Conservation (phyloP, 2,797 vertebrate genomes). For the Lemur catta region DNA sequence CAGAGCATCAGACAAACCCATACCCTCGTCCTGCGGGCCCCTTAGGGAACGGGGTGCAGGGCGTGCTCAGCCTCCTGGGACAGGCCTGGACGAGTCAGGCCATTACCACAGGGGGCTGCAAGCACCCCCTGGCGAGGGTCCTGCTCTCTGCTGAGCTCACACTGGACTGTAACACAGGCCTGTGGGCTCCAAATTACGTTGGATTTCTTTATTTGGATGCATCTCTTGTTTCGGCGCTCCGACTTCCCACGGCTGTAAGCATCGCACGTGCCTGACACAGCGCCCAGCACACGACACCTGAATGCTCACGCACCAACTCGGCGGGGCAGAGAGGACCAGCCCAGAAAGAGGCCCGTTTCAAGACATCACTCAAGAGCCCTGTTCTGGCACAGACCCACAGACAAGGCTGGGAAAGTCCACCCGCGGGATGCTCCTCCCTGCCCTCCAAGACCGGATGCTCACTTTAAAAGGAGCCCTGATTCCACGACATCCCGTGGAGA, state of each 20-base stretch:
- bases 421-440: neutral
- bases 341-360: neutral
- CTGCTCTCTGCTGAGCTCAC: neutral
- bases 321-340: neutral
- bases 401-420: neutral
- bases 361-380: neutral
- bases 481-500: accelerated
- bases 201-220: no score
- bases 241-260: neutral
- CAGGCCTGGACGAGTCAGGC: neutral
- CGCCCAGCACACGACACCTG: accelerated
- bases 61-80: neutral
- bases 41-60: neutral
- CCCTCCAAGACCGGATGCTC: neutral
- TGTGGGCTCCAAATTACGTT: accelerated
- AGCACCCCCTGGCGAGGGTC: accelerated
- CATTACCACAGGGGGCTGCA: accelerated
- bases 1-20: neutral
- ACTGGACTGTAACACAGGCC: accelerated
- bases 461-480: no score
- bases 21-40: neutral
- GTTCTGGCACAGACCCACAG: neutral
- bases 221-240: neutral
- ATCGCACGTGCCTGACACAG: accelerated
- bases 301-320: accelerated